These are phyloP conservation scores for Mus caroli DNA, from an alignment of 2,797 vertebrate genomes.

Conservation along the genomic window DNA sequence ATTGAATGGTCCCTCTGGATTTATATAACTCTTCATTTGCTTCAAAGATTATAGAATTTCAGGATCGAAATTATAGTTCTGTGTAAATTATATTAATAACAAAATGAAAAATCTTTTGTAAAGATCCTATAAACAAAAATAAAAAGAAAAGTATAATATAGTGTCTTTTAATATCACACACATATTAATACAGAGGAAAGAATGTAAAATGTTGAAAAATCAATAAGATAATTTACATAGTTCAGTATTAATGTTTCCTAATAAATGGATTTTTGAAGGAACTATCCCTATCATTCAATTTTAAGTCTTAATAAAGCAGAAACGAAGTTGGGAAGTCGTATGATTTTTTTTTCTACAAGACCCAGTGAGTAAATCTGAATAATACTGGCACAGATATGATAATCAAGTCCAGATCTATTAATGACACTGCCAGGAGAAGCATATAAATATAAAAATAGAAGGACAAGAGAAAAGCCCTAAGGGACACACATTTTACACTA, in stretches of 20 bases:
- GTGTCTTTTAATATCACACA: neutral
- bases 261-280: conserved; percentile 41
- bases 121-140: conserved; percentile 53
- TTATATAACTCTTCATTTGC: conserved; percentile 73
- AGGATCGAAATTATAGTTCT: conserved; percentile 61
- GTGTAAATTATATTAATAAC: conserved; percentile 45
- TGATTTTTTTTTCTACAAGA: conserved; percentile 78
- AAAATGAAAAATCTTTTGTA: conserved; percentile 23
- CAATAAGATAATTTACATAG: conserved; percentile 14
- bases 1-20: conserved; percentile 75
- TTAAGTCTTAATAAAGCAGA: conserved; percentile 58
- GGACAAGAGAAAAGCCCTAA: conserved; percentile 64
- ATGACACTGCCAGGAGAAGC: conserved; percentile 51
- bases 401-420: conserved; percentile 76
- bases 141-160: neutral
- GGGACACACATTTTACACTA: conserved; percentile 75
- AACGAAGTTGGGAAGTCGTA: conserved; percentile 54
- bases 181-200: neutral
- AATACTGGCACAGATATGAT: conserved; percentile 65
- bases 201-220: conserved; percentile 5
- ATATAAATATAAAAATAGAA: conserved; percentile 82
- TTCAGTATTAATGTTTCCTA: neutral
- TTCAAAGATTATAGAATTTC: conserved; percentile 73
- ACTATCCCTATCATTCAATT: conserved; percentile 63
- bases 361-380: conserved; percentile 64